Evolutionary conservation across 1,140 invertebrate genomes (phyloP), one percentile per base, ranked within the genome.

Genomic region (Drosophila bocqueti): DNA sequence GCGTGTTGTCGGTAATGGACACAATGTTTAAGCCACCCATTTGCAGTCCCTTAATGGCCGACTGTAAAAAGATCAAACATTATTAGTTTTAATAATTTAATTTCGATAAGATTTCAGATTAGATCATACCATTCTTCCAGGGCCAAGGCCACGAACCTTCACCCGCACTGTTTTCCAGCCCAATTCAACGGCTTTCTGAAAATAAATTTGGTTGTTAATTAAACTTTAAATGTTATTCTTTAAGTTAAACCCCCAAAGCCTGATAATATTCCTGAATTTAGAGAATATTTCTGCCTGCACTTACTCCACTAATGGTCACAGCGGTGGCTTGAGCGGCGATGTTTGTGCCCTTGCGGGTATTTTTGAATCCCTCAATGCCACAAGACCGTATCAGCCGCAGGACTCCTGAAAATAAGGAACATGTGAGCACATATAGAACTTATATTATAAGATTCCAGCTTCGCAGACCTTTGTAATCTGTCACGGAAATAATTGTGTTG

Each of bases 251-350:
- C 10, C 11, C n/a, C 5, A 18, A 43, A 18, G 8, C 0, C 9
- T 21, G 2, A 16, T 16, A 7, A 7, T 47, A 26, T 24, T 8
- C 4, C 24, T 47, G 6, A 47, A 15, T 47, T 15, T 13, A 15
- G 6, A 46, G 21, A 7, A 45, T 6, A 43, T 18, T 31, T 31
- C 8, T 31, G 31, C 29, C 29, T 29, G 3, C 45, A 83, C 81
- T 83, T 73, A 93, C 92, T 8, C 69, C 58, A 60, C 92, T 82
- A 40, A 93, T 91, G 40, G 94, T 95, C 40, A 98, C 95, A 21
- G 97, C 98, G 58, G 98, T 97, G 40, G 98, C 96, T 94, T 99
- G 98, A 16, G 98, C 98, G 49, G 98, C 98, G 84, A 99, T 96
- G 93, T 98, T 99, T 10, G 98, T 99, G 68, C 98, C 98, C 94